phyloP scores from a whole-genome alignment of 2,113 vertebrate genomes.

The Gnathonemus echidnorhynchus region DNA sequence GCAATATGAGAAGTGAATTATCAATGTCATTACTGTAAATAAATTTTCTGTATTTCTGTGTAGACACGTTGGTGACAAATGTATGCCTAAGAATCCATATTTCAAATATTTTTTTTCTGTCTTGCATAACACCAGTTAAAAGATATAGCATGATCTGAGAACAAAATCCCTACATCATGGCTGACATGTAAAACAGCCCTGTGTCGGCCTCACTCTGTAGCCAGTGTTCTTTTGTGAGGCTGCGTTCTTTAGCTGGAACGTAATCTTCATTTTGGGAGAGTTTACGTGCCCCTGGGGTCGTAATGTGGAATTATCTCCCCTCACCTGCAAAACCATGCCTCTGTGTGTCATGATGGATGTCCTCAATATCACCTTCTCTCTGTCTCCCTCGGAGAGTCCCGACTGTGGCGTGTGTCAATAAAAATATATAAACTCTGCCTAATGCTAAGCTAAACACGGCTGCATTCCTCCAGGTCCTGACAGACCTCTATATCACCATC shows the following conservation, averaged over 20 bases:
- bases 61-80: not conserved
- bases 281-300: not conserved
- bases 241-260: not conserved
- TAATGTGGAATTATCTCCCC: slow-evolving; percentile 12
- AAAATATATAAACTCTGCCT: slow-evolving; percentile 1
- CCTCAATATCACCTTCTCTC: not conserved
- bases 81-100: not conserved
- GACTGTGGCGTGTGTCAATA: not conserved
- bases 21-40: not conserved
- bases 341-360: slow-evolving; percentile 6
- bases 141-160: not conserved
- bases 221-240: not conserved
- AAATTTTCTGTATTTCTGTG: not conserved
- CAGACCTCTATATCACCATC: not conserved
- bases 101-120: not conserved
- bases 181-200: not conserved
- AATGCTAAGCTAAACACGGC: not conserved
- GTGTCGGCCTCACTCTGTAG: not conserved
- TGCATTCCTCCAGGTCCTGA: not conserved
- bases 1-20: not conserved
- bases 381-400: not conserved
- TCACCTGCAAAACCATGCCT: not conserved
- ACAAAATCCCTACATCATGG: not conserved
- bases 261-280: slow-evolving; percentile 2
- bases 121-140: not conserved